A percentile compares a stretch with the other conserved stretches of the same genome.
Evolutionary conservation across 2,113 vertebrate species (phyloP).

Genomic region (Dasyurus viverrinus): DNA sequence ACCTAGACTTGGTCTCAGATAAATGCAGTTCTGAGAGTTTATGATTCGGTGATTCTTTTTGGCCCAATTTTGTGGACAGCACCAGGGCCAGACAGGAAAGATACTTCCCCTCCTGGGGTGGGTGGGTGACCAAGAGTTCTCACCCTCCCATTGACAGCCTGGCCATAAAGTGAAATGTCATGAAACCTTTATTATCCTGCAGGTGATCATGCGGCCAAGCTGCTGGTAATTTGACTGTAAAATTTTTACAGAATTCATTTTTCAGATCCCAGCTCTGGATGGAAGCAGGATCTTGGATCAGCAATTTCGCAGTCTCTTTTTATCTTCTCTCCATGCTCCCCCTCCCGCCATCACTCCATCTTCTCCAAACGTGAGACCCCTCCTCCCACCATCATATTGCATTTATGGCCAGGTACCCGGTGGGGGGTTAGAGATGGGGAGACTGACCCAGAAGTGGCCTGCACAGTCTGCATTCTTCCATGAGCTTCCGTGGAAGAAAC

Average conservation of each 20-base stretch:
- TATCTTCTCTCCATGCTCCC: not conserved
- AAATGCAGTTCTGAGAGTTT: not conserved
- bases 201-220: conserved; percentile 27
- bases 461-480: not conserved
- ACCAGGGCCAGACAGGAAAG: not conserved
- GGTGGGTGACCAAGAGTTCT: not conserved
- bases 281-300: conserved; percentile 9
- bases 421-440: not conserved
- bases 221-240: conserved; percentile 31
- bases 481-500: not conserved
- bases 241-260: conserved; percentile 46
- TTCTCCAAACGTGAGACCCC: not conserved
- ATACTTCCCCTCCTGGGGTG: not conserved
- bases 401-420: not conserved
- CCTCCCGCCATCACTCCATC: not conserved
- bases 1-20: not conserved
- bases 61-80: not conserved
- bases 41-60: not conserved
- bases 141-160: not conserved
- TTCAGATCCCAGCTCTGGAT: not conserved
- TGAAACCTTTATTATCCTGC: conserved; percentile 53
- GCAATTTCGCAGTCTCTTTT: not conserved
- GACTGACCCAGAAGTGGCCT: not conserved
- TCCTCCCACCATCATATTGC: too few species aligned
- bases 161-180: conserved; percentile 43